Percentiles rank a stretch among this genome's conserved stretches.
Conservation (phyloP, 2,888 invertebrate species). For the Oxyscelio sp. region DNA sequence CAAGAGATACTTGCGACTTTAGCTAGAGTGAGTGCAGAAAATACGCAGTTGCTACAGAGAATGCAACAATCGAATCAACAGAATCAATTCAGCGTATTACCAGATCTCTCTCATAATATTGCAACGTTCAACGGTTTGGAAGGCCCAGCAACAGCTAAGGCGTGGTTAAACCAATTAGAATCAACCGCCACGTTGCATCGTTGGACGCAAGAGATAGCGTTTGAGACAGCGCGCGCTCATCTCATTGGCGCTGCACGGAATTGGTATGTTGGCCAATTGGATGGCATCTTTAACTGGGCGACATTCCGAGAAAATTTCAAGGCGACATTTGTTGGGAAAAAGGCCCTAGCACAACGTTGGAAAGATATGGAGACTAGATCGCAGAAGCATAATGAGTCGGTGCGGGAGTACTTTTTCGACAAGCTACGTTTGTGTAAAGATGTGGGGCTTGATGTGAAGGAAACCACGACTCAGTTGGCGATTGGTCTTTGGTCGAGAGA, state of each 20-base stretch:
- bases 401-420: constrained; percentile 15
- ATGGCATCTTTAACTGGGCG: constrained; percentile 14
- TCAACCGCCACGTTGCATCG: constrained; percentile 28
- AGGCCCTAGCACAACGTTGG: constrained; percentile 44
- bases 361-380: constrained; percentile 45
- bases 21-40: too few relatives aligned
- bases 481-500: constrained; percentile 49
- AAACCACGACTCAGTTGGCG: constrained; percentile 47
- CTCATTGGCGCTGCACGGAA: constrained; percentile 18
- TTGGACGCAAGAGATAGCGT: constrained; percentile 29
- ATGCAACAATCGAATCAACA: too few relatives aligned
- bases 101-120: too few relatives aligned
- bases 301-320: constrained; percentile 13
- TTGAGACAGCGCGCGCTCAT: too few relatives aligned
- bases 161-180: constrained; percentile 29
- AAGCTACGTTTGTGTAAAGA: constrained; percentile 62
- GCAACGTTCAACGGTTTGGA: too few relatives aligned
- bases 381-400: constrained; percentile 38
- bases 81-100: too few relatives aligned
- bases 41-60: too few relatives aligned
- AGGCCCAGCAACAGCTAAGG: neutral
- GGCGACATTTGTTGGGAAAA: constrained; percentile 23
- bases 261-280: constrained; percentile 20
- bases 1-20: too few relatives aligned
- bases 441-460: constrained; percentile 26